Conservation (phyloP, 2,888 invertebrate genomes). For the Pantelozetes paolii region DNA sequence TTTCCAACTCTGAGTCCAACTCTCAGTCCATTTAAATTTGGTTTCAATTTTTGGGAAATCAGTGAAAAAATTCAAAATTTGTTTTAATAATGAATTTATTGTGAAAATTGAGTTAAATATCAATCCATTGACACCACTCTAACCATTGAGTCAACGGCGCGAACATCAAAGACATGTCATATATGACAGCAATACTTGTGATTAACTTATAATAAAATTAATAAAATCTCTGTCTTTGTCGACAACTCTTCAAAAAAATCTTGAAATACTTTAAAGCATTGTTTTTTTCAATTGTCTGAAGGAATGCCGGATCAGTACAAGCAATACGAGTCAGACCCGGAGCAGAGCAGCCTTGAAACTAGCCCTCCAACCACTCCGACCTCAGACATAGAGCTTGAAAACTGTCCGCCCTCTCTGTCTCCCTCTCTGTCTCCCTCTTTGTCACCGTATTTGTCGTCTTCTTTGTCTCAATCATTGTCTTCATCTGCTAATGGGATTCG, state of each 20-base stretch:
- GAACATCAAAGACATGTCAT: too few relatives aligned
- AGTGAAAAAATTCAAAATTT: too few relatives aligned
- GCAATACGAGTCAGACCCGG: conserved; percentile 1
- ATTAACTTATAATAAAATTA: too few relatives aligned
- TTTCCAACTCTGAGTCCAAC: background rate
- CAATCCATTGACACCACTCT: too few relatives aligned
- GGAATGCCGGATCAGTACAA: conserved; percentile 18
- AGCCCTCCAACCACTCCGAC: conserved; percentile 25
- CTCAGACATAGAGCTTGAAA: conserved; percentile 16
- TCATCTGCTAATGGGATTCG: background rate
- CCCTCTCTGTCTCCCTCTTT: background rate
- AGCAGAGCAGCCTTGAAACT: conserved; percentile 20
- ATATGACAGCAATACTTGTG: too few relatives aligned
- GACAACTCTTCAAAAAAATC: too few relatives aligned
- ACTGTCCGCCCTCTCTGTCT: conserved; percentile 12
- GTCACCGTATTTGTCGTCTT: background rate
- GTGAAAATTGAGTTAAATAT: too few relatives aligned
- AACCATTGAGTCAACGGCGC: too few relatives aligned
- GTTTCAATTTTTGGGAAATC: background rate
- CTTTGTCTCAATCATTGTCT: background rate
- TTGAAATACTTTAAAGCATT: too few relatives aligned
- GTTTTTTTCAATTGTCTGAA: background rate
- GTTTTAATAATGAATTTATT: too few relatives aligned
- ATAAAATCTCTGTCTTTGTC: too few relatives aligned
- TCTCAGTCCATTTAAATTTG: background rate